Base-by-base conservation (phyloP, 2,888 invertebrate genomes). In the Ennomos fuscantarius region DNA sequence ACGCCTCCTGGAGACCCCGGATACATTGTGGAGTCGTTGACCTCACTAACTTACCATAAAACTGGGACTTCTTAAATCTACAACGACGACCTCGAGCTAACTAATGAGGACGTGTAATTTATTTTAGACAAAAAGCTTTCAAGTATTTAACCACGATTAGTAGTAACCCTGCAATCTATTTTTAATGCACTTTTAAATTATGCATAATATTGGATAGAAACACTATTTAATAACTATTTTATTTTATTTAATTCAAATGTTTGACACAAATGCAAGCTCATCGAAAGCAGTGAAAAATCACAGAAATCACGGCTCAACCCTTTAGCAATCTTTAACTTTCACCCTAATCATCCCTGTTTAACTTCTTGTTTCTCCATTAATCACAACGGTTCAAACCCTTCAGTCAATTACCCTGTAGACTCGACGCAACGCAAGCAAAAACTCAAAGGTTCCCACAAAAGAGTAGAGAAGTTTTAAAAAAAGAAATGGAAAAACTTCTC, bases 401-500 rank as follows among this genome's bases (percentile, higher is more conserved):
- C 46, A 46, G 55, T 77, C 82, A 79, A 76, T 79, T 79, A 78
- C 71, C 68, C 41, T 8, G 37, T 37, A 44, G 33, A 12, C 10
- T 24, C 24, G 24, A 5, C 60, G 51, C 47, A 69, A 61, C 64
- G 67, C 65, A 66, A 66, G 71, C 72, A 69, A 74, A 77, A 78
- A 78, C 73, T 69, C 69, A 68, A 70, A 39, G 9, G 48, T 13
- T 39, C 35, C 54, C 54, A 55, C 56, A 62, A 67, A 65, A 75
- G 75, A 76, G 76, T 74, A 72, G 72, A 73, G 81, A 79, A 78
- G 78, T 78, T 68, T 79, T 68, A 66, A 41, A 79, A 76, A 81
- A 84, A 83, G 80, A 78, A 87, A 88, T 84, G 86, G 82, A 81
- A 82, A 86, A 88, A 89, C 75, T 88, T 89, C 73, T 68, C 83